Base-by-base conservation (phyloP, 2,888 invertebrate species). In the Tenthredo notha region DNA sequence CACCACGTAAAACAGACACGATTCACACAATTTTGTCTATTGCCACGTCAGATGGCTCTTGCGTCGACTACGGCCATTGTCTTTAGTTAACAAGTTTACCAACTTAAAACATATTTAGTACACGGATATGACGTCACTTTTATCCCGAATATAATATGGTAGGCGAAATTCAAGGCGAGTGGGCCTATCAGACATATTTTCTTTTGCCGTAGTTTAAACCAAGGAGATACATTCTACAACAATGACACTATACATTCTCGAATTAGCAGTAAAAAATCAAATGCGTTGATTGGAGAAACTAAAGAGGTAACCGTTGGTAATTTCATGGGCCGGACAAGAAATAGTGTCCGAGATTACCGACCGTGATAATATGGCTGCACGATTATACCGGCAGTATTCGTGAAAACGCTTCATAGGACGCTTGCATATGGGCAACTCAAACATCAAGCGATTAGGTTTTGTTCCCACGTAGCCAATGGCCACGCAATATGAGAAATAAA, bases 31-130 rank as follows among this genome's bases (percentile, higher is more conserved):
- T 85, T 88, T 89, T 86, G 65, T 86, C 74, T 86, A 85, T 85
- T 86, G 86, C 86, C 84, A 87, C 88, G 86, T 85, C 87, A 90
- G 91, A 90, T 90, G 91, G 88, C 90, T 86, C 88, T 85, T 65
- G 70, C 50, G 54, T 87, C 87, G 86, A 70, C 54, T n/a, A 70
- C 65, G 18, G 82, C 83, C 72, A 84, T 67, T 67, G 33, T 54
- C 9, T 54, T 54, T 4, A 78, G 10, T 47, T 21, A 18, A n/a
- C 70, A 70, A 37, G 70, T n/a, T 70, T 37, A 37, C 70, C 70
- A 70, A 70, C 37, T 12, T 70, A 2, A 25, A 70, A 70, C 25
- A 33, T n/a, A 1, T 61, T 25, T 61, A n/a, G 37, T 15, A 25
- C 25, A 10, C 61, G 61, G 61, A 21, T 10, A 12, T 61, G 12